Evolutionary conservation across 2,797 vertebrate species (phyloP), one percentile per base, ranked within the genome.

Genomic region (Spinus pinus): DNA sequence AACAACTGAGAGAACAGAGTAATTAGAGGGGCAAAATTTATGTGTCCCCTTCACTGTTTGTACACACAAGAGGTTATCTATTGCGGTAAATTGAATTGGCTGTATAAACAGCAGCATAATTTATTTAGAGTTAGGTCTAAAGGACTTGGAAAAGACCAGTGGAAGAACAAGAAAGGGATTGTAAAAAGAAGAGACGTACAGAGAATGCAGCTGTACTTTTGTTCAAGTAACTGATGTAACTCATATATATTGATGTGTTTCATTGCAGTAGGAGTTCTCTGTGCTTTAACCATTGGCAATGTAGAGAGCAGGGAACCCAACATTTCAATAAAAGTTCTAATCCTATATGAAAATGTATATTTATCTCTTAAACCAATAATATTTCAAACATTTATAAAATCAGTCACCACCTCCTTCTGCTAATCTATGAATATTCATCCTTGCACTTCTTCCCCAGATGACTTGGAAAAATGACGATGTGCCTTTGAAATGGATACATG

Each of bases 21-120:
- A 78, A 91, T 93, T 94, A 73, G 9, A 93, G 61, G 54, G 44
- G 56, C 44, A 75, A 66, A 94, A 75, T 66, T 31, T 74, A n/a
- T 88, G 31, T 89, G 60, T 90, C 86, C 35, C 15, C 22, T 83
- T 47, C 27, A 49, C 73, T 93, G 65, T 78, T 94, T 78, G 49
- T 85, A 79, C 46, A 83, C n/a, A 39, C 50, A 83, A 56, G 75
- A 69, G 62, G 60, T 93, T 82, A 93, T 91, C 79, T 93, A 8
- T 62, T 78, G 61, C 75, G 58, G 62, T 62, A 91, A 88, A 91
- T 89, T 86, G 89, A 60, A 92, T 91, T 88, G 85, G 82, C 51
- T 93, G 16, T 62, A 58, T 78, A 86, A 95, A 92, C 30, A 93
- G 62, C 35, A 62, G 33, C 15, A 51, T 91, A 56, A 95, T 67